Evolutionary conservation across 2,797 vertebrate genomes (phyloP).

Genomic region (Corythornis leucogaster): DNA sequence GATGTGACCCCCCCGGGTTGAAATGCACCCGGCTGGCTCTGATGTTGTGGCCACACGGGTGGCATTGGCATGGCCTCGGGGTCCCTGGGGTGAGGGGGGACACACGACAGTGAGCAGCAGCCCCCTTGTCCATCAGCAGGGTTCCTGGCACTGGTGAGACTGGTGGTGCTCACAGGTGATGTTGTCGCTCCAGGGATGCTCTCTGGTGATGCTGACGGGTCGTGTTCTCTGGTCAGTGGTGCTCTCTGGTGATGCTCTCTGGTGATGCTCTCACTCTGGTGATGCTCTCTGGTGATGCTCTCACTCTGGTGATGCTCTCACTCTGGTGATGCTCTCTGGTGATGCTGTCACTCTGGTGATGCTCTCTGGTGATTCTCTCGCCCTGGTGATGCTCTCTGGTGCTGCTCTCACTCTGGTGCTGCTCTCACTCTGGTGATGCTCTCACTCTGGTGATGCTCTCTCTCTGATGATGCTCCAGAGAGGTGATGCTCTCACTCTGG

Average conservation of each 20-base stretch:
- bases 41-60: accelerated
- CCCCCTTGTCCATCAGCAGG: not conserved
- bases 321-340: too few relatives aligned
- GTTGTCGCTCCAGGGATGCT: not conserved
- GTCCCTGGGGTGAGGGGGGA: not conserved
- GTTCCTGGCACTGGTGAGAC: not conserved
- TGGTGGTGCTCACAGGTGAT: not conserved
- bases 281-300: too few relatives aligned
- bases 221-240: not conserved
- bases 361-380: too few relatives aligned
- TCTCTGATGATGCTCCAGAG: too few relatives aligned
- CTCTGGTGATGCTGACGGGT: not conserved
- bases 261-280: too few relatives aligned
- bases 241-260: too few relatives aligned
- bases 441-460: not conserved
- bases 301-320: too few relatives aligned
- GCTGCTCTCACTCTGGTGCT: too few relatives aligned
- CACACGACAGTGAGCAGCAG: not conserved
- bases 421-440: not conserved
- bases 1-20: not conserved
- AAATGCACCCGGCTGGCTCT: not conserved
- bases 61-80: accelerated
- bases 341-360: too few relatives aligned
- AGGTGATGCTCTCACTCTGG: too few relatives aligned
- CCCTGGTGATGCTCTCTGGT: too few relatives aligned